phyloP scores from a whole-genome alignment of 1,140 invertebrate species.

The Cardiocondyla obscurior region DNA sequence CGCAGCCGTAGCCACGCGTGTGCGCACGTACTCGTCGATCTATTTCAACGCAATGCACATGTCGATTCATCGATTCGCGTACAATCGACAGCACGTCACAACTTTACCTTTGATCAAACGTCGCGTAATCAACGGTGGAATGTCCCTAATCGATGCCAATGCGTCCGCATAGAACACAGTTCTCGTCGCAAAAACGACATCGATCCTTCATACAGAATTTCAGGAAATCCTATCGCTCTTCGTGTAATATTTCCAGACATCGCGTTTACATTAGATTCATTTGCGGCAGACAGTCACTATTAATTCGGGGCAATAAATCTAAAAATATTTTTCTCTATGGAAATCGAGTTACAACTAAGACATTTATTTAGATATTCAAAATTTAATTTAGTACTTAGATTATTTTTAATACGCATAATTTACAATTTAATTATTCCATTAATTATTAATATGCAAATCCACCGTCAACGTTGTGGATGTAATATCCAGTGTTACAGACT shows the following conservation, averaged over 20 bases:
- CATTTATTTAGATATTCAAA: neutral
- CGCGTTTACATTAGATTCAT: neutral
- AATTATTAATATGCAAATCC: conserved; percentile 25
- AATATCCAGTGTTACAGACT: no score
- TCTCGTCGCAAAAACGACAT: neutral
- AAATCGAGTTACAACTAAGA: neutral
- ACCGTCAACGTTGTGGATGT: neutral
- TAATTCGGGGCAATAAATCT: neutral
- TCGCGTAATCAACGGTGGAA: conserved; percentile 18
- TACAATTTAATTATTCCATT: neutral
- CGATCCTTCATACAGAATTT: neutral
- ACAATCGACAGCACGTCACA: conserved; percentile 20
- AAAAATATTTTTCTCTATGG: neutral
- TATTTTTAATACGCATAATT: neutral
- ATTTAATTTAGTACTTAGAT: neutral
- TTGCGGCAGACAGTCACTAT: neutral
- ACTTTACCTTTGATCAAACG: conserved; percentile 41
- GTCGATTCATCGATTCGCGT: conserved; percentile 36
- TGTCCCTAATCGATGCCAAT: neutral
- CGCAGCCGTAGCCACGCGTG: neutral
- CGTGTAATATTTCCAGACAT: no score
- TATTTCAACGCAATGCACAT: conserved; percentile 9
- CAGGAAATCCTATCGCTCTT: no score
- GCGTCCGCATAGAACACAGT: neutral
- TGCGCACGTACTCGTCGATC: conserved; percentile 8